phyloP scores from a whole-genome alignment of 2,888 invertebrate genomes.

The Stenichneumon culpator region DNA sequence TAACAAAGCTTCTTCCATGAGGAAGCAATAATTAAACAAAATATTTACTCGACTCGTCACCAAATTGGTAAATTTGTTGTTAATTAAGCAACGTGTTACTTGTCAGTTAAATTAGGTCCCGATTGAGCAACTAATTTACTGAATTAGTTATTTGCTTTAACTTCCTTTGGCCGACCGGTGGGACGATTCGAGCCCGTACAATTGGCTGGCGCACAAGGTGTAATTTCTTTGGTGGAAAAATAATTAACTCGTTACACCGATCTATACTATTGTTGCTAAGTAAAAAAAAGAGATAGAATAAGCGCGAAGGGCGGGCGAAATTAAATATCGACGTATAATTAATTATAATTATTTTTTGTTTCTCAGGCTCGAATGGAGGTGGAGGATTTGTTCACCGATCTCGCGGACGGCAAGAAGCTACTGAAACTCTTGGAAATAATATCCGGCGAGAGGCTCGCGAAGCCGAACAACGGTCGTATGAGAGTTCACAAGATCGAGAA shows the following conservation, averaged over 20 bases:
- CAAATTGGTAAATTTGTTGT: background rate
- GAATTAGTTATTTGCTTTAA: too few species aligned
- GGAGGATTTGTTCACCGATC: constrained; percentile 97
- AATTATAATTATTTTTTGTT: constrained; percentile 36
- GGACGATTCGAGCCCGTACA: too few species aligned
- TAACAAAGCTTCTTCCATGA: too few species aligned
- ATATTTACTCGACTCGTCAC: background rate
- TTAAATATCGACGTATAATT: constrained; percentile 16
- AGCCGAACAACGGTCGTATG: constrained; percentile 98
- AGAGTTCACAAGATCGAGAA: constrained; percentile 99
- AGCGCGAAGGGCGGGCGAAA: background rate
- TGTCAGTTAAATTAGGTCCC: too few species aligned
- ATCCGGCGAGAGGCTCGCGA: constrained; percentile 98
- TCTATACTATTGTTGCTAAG: background rate
- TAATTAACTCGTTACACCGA: background rate
- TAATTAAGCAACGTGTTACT: too few species aligned
- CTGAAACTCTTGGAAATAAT: constrained; percentile 98
- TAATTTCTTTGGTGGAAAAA: background rate
- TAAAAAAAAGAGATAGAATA: background rate
- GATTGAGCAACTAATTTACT: too few species aligned
- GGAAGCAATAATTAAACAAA: too few species aligned
- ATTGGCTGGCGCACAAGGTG: too few species aligned
- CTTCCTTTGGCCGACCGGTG: too few species aligned
- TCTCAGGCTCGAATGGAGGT: constrained; percentile 98
- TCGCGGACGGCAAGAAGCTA: constrained; percentile 97